phyloP scores from a whole-genome alignment of 1,140 invertebrate genomes.

The Pseudomyrmex gracilis region DNA sequence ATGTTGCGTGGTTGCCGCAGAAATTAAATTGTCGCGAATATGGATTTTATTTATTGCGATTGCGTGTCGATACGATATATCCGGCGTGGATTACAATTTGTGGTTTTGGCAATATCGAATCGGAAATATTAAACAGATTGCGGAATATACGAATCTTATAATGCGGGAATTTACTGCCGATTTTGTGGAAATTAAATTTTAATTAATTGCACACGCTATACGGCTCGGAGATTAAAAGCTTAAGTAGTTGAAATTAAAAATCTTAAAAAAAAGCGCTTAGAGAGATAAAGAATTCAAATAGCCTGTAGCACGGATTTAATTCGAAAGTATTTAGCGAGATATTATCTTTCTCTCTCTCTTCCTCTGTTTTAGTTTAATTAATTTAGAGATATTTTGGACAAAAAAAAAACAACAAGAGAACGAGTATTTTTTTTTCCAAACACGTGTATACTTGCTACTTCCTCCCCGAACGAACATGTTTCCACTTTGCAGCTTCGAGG shows the following conservation, averaged over 20 bases:
- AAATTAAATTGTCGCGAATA: constrained; percentile 31
- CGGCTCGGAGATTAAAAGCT: constrained; percentile 31
- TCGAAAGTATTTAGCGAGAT: constrained; percentile 13
- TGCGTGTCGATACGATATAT: constrained; percentile 44
- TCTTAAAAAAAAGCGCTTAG: neutral
- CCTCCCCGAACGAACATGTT: too few relatives aligned
- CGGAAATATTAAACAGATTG: constrained; percentile 23
- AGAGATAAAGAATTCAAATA: neutral
- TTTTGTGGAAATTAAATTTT: constrained; percentile 33
- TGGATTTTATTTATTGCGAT: constrained; percentile 39
- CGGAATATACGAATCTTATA: neutral
- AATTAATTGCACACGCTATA: neutral
- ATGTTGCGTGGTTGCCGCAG: neutral
- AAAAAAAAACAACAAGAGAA: too few relatives aligned
- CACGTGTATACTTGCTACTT: too few relatives aligned
- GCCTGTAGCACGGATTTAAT: constrained; percentile 15
- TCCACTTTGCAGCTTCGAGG: too few relatives aligned
- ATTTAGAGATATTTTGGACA: too few relatives aligned
- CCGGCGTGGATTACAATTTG: neutral
- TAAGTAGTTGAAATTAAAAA: neutral
- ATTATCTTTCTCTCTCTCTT: too few relatives aligned
- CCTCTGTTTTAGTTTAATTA: too few relatives aligned
- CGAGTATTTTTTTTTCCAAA: too few relatives aligned
- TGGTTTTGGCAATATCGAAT: constrained; percentile 4
- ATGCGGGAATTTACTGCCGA: neutral